Evolutionary conservation across 1,140 invertebrate genomes (phyloP).

Genomic region (Chironomus tepperi): DNA sequence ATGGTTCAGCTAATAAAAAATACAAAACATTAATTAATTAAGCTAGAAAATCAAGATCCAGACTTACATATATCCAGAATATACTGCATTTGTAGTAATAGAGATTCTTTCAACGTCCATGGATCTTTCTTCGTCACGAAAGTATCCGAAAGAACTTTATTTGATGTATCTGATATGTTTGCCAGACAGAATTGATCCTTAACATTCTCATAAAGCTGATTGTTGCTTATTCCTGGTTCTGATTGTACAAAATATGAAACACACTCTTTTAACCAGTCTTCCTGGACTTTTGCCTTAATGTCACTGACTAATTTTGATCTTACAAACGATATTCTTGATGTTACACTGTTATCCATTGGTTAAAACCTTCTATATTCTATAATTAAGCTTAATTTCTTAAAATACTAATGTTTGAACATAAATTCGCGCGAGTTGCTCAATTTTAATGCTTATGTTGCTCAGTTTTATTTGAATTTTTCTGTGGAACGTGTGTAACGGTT

Average conservation of each 20-base stretch:
- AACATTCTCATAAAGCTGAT: conserved; percentile 27
- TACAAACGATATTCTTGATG: too few relatives aligned
- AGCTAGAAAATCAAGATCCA: too few relatives aligned
- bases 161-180: conserved; percentile 50
- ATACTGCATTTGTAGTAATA: conserved; percentile 46
- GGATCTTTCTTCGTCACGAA: conserved; percentile 41
- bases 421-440: too few relatives aligned
- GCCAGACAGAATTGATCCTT: conserved; percentile 50
- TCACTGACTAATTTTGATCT: background rate
- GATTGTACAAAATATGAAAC: conserved; percentile 4
- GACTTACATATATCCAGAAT: conserved; percentile 33
- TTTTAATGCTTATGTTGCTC: too few relatives aligned
- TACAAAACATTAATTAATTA: background rate
- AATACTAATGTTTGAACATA: too few relatives aligned
- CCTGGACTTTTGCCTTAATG: background rate
- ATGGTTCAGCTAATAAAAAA: conserved; percentile 41
- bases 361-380: too few relatives aligned
- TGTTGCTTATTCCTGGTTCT: background rate
- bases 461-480: too few relatives aligned
- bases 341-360: too few relatives aligned
- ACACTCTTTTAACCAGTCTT: background rate
- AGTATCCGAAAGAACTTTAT: conserved; percentile 44
- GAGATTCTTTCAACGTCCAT: conserved; percentile 43
- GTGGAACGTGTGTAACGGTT: too few relatives aligned
- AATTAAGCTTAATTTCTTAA: too few relatives aligned